A percentile compares a stretch with the other conserved stretches of the same genome.
Evolutionary conservation across 2,113 vertebrate genomes (phyloP).

Genomic region (Misgurnus mizolepis): DNA sequence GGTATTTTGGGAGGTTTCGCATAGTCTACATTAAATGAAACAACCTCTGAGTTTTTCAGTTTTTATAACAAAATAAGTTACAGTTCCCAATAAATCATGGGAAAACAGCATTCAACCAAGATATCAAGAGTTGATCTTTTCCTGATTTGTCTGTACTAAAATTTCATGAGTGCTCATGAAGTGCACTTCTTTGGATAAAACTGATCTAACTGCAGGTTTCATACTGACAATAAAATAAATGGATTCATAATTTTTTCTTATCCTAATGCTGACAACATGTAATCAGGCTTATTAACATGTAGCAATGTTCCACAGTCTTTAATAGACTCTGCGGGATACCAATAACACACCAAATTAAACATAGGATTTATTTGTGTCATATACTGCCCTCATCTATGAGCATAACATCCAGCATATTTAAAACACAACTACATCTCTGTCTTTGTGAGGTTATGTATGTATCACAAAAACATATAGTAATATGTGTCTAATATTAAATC

Average conservation of each 20-base stretch:
- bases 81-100: background rate
- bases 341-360: slow-evolving; percentile 4
- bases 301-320: background rate
- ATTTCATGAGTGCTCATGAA: slow-evolving; percentile 13
- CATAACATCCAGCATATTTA: background rate
- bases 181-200: background rate
- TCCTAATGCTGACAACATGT: slow-evolving; percentile 16
- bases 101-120: background rate
- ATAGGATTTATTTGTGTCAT: background rate
- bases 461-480: background rate
- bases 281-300: slow-evolving; percentile 3
- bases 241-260: background rate
- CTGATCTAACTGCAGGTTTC: background rate
- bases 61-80: background rate
- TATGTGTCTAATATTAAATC: background rate
- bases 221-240: slow-evolving; percentile 2
- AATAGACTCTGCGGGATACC: slow-evolving; percentile 19
- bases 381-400: background rate
- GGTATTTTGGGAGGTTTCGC: background rate
- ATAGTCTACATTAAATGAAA: background rate
- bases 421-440: background rate
- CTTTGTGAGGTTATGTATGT: background rate
- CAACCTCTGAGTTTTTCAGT: background rate
- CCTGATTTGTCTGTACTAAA: background rate
- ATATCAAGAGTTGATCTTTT: background rate